phyloP scores from a whole-genome alignment of 2,113 vertebrate species.

The Athene noctua region DNA sequence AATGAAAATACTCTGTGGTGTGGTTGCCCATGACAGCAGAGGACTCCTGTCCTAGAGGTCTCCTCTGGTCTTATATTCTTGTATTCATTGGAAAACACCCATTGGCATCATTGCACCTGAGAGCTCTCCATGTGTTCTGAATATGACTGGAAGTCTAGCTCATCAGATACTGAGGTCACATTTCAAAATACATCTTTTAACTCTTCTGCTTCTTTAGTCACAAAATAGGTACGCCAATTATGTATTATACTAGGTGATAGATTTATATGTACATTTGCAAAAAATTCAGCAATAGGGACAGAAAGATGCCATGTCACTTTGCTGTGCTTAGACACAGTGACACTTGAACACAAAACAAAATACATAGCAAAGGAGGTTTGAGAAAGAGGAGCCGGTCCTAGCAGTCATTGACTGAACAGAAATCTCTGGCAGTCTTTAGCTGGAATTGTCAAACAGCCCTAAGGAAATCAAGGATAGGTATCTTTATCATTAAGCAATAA shows the following conservation, averaged over 20 bases:
- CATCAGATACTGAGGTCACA: neutral
- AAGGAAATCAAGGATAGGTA: neutral
- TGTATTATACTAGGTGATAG: neutral
- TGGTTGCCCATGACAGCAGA: neutral
- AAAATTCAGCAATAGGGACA: neutral
- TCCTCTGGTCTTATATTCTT: neutral
- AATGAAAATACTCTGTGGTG: neutral
- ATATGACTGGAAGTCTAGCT: neutral
- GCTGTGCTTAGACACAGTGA: neutral
- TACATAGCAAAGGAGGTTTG: neutral
- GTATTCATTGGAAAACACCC: neutral
- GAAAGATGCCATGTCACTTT: neutral
- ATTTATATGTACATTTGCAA: neutral
- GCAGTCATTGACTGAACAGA: neutral
- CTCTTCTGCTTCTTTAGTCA: neutral
- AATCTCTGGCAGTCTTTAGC: neutral
- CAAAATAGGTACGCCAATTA: neutral
- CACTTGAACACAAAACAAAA: neutral
- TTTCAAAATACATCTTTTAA: neutral
- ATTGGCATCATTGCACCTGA: neutral
- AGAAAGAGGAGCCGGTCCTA: neutral
- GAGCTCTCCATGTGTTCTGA: neutral
- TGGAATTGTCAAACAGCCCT: neutral
- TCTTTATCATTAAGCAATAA: conserved; percentile 37
- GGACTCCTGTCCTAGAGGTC: neutral